Conservation (phyloP, 1,140 invertebrate species). For the Druon quercuslanigerum region DNA sequence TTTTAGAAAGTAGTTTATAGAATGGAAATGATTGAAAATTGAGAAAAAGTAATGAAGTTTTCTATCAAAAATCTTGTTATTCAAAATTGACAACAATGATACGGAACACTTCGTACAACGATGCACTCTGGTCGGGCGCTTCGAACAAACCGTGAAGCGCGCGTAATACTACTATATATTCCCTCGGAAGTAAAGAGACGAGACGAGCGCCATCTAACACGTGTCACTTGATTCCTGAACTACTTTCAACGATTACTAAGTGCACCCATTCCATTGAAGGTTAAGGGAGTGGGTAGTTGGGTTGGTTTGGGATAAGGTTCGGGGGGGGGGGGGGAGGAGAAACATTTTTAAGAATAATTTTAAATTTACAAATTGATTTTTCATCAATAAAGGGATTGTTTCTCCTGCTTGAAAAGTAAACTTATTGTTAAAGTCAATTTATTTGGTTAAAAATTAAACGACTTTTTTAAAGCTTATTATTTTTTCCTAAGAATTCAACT, state of each 20-base stretch:
- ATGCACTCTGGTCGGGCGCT: not conserved
- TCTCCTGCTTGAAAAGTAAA: too few species aligned
- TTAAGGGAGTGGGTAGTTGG: not conserved
- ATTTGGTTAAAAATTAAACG: too few species aligned
- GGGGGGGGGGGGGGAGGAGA: too few species aligned
- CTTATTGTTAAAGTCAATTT: too few species aligned
- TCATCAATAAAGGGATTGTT: too few species aligned
- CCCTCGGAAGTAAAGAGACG: not conserved
- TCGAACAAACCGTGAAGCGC: not conserved
- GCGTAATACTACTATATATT: not conserved
- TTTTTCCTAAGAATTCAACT: too few species aligned
- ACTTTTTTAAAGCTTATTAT: too few species aligned
- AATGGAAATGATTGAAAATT: too few species aligned
- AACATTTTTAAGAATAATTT: too few species aligned
- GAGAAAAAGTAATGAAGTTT: not conserved
- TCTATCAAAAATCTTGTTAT: not conserved
- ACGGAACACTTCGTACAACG: not conserved
- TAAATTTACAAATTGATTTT: too few species aligned
- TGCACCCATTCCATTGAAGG: not conserved
- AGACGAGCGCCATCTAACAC: constrained; percentile 11
- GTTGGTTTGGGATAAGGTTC: too few species aligned
- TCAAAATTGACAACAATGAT: not conserved
- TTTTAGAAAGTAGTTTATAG: too few species aligned
- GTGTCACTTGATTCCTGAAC: constrained; percentile 20
- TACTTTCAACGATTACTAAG: constrained; percentile 29